A percentile compares a stretch with the other conserved stretches of the same genome.
Conservation (phyloP, 2,888 invertebrate species). For the Polydrusus pterygomalis region DNA sequence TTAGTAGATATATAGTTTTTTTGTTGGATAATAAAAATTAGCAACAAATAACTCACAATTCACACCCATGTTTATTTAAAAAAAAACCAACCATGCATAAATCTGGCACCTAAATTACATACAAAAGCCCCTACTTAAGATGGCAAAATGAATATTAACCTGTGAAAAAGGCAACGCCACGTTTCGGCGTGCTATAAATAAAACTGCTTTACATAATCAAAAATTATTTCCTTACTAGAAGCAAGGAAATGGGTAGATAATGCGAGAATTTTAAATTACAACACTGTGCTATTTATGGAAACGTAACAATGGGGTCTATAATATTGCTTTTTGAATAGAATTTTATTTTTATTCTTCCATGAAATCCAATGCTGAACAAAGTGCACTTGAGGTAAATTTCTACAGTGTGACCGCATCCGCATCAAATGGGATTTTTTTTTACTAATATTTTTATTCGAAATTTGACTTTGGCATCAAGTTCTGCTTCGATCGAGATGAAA, state of each 20-base stretch:
- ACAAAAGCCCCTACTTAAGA: conserved; percentile 15
- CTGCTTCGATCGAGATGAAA: no score
- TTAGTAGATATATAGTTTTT: neutral
- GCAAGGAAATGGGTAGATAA: conserved; percentile 1
- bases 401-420: no score
- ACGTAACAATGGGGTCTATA: neutral
- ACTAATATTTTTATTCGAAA: no score
- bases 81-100: neutral
- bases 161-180: conserved; percentile 6
- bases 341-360: neutral
- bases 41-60: neutral
- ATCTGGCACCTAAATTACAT: conserved; percentile 15
- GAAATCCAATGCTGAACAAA: neutral
- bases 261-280: conserved; percentile 13
- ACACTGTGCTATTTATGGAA: neutral
- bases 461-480: no score
- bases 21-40: no score
- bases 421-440: no score
- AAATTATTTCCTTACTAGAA: conserved; percentile 13
- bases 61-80: neutral
- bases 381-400: no score
- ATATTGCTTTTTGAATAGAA: no score
- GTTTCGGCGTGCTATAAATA: conserved; percentile 9
- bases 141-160: conserved; percentile 14
- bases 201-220: conserved; percentile 15